These are phyloP conservation scores for Crematogaster levior DNA, from an alignment of 2,888 invertebrate species.

Conservation along the genomic window DNA sequence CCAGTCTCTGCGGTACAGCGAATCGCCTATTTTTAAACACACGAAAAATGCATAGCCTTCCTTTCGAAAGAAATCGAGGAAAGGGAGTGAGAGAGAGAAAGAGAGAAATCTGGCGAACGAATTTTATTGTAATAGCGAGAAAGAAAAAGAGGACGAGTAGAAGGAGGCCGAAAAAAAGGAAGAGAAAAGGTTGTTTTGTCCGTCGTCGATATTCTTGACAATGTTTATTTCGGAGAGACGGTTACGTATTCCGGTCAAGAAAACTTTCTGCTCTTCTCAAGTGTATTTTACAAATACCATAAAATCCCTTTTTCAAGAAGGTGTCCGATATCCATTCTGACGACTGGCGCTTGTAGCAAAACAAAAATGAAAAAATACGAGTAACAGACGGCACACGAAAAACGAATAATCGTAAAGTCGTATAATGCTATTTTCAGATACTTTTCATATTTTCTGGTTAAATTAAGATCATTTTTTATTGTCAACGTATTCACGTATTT, in stretches of 20 bases:
- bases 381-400: neutral
- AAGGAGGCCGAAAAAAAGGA: slow-evolving; percentile 5
- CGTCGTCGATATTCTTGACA: slow-evolving; percentile 61
- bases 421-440: neutral
- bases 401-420: neutral
- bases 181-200: slow-evolving; percentile 32
- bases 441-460: slow-evolving; percentile 3
- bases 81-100: slow-evolving; percentile 7
- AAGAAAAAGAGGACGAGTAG: slow-evolving; percentile 1
- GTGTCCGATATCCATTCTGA: slow-evolving; percentile 35
- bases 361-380: slow-evolving; percentile 40
- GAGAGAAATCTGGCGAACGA: neutral
- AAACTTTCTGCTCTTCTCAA: slow-evolving; percentile 58
- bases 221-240: slow-evolving; percentile 67
- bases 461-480: slow-evolving; percentile 6
- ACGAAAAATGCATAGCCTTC: slow-evolving; percentile 83
- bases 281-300: slow-evolving; percentile 35
- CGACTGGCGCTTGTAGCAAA: neutral
- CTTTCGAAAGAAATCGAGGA: slow-evolving; percentile 72
- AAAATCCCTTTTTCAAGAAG: slow-evolving; percentile 40
- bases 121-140: slow-evolving; percentile 12
- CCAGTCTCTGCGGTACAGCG: slow-evolving; percentile 81
- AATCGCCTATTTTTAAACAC: slow-evolving; percentile 83
- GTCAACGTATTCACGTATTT: neutral
- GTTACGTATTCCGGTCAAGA: slow-evolving; percentile 68